Percentiles rank a stretch among this genome's conserved stretches.
These are phyloP conservation scores for Amaurobius ferox DNA, from an alignment of 2,888 invertebrate species.

Conservation along the genomic window DNA sequence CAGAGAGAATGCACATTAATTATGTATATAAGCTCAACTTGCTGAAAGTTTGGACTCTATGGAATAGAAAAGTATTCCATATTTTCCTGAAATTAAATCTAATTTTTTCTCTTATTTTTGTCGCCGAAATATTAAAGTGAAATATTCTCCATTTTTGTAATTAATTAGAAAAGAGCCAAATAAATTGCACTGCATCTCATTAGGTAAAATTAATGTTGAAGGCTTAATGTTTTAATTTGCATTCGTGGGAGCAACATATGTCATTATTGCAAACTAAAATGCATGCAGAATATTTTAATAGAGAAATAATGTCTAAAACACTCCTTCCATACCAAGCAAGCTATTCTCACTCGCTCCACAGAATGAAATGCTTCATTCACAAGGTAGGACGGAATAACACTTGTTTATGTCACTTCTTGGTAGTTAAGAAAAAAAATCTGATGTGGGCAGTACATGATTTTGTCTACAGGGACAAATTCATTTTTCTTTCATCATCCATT, in stretches of 20 bases:
- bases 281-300: neutral
- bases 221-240: slow-evolving; percentile 4
- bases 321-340: neutral
- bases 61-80: neutral
- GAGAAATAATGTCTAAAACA: neutral
- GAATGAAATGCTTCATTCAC: neutral
- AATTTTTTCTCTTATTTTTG: neutral
- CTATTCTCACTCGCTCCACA: neutral
- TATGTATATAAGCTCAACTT: neutral
- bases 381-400: neutral
- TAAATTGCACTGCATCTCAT: slow-evolving; percentile 6
- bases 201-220: slow-evolving; percentile 7
- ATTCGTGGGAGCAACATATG: neutral
- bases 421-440: neutral
- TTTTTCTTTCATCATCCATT: neutral
- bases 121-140: neutral
- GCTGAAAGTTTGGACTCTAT: neutral
- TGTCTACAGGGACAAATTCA: neutral
- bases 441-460: no score
- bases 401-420: neutral
- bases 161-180: slow-evolving; percentile 5
- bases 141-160: neutral
- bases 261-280: neutral
- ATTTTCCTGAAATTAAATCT: neutral
- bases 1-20: neutral